phyloP scores from a whole-genome alignment of 2,113 vertebrate genomes.

The Phyllopteryx taeniolatus region DNA sequence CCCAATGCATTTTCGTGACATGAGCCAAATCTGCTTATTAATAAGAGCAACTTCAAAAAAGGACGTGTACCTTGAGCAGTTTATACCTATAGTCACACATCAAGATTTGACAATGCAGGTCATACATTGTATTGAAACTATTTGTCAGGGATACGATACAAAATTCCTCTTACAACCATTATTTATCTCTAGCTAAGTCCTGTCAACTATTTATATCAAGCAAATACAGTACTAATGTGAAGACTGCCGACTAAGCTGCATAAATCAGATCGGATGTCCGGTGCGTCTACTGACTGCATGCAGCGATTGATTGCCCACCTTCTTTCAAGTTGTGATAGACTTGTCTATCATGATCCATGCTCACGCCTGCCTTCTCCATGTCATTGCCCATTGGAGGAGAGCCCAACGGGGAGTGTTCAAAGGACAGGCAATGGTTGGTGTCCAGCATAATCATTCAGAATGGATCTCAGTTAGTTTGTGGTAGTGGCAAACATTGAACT shows the following conservation, averaged over 20 bases:
- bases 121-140: not conserved
- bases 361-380: constrained; percentile 61
- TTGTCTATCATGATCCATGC: constrained; percentile 64
- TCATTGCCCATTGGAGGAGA: constrained; percentile 66
- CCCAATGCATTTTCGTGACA: not conserved
- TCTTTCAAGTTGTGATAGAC: constrained; percentile 77
- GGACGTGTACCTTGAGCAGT: not conserved
- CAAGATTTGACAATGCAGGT: not conserved
- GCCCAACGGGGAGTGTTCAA: constrained; percentile 65
- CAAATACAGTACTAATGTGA: constrained; percentile 11
- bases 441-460: constrained; percentile 74
- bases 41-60: too few relatives aligned
- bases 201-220: constrained; percentile 25
- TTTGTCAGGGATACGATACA: not conserved
- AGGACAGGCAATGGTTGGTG: constrained; percentile 70
- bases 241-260: constrained; percentile 15
- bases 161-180: not conserved
- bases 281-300: constrained; percentile 14
- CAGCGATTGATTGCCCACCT: constrained; percentile 61
- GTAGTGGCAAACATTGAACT: constrained; percentile 41
- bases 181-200: constrained; percentile 15
- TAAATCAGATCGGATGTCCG: constrained; percentile 28
- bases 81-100: not conserved
- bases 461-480: constrained; percentile 23
- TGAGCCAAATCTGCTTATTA: not conserved